phyloP scores from a whole-genome alignment of 2,888 invertebrate species.

The Cephus rjabovi region DNA sequence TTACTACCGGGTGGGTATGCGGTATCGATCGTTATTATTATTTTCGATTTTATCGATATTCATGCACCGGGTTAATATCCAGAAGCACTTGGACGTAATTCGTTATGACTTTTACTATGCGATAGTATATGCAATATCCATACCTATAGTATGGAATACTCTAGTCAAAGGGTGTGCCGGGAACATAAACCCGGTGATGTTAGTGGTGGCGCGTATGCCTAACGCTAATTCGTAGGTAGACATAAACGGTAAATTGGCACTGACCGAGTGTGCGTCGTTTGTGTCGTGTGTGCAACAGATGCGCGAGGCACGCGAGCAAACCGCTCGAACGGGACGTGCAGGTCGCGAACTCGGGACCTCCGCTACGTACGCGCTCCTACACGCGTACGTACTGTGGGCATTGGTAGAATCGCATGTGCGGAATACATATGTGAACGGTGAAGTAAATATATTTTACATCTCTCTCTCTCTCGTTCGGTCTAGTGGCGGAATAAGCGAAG shows the following conservation, averaged over 20 bases:
- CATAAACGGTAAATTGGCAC: slow-evolving; percentile 53
- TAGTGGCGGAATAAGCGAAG: neutral
- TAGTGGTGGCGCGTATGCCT: slow-evolving; percentile 40
- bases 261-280: slow-evolving; percentile 48
- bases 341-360: slow-evolving; percentile 59
- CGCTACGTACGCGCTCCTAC: neutral
- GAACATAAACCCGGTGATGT: slow-evolving; percentile 46
- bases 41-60: neutral
- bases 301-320: slow-evolving; percentile 62
- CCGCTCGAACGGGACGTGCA: slow-evolving; percentile 47
- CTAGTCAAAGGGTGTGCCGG: slow-evolving; percentile 38
- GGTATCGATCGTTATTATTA: neutral
- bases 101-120: neutral
- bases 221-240: slow-evolving; percentile 53
- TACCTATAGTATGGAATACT: neutral
- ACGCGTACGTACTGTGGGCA: neutral
- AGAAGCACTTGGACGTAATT: neutral
- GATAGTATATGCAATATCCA: neutral
- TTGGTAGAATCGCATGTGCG: neutral
- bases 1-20: neutral
- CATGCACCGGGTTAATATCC: neutral
- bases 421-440: neutral
- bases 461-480: slow-evolving; percentile 43
- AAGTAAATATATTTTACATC: slow-evolving; percentile 10
- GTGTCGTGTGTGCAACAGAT: slow-evolving; percentile 62